Evolutionary conservation across 2,113 vertebrate species (phyloP).

Genomic region (Ptychochromis oligacanthus): DNA sequence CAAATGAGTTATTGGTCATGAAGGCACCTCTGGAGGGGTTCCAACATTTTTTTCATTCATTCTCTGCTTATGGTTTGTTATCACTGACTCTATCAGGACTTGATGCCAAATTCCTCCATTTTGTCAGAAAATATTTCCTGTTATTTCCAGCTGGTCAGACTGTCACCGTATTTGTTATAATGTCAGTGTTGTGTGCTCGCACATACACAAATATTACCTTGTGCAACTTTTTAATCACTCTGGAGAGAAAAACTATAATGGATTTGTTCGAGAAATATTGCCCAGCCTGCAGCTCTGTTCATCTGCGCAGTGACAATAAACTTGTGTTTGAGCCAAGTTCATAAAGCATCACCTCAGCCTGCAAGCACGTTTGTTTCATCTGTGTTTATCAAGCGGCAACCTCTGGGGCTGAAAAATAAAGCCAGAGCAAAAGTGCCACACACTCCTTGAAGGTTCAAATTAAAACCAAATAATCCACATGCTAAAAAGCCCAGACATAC

Average conservation of each 20-base stretch:
- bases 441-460: not conserved
- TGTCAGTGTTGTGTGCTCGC: not conserved
- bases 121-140: conserved; percentile 1
- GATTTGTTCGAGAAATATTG: conserved; percentile 6
- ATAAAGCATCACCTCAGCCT: not conserved
- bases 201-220: not conserved
- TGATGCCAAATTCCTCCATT: not conserved
- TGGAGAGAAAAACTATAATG: not conserved
- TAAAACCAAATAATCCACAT: not conserved
- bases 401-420: not conserved
- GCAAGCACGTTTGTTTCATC: not conserved
- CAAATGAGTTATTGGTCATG: not conserved
- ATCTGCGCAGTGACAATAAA: conserved; percentile 1
- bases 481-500: not conserved
- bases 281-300: not conserved
- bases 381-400: not conserved
- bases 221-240: not conserved
- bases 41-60: not conserved
- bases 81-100: not conserved
- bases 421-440: not conserved
- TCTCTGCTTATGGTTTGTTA: conserved; percentile 10
- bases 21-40: not conserved
- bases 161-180: not conserved
- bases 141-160: not conserved
- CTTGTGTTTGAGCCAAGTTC: conserved; percentile 7